Evolutionary conservation across 92 coral and sea anemone species (phyloP).

Genomic region (Parazoanthus swiftii): DNA sequence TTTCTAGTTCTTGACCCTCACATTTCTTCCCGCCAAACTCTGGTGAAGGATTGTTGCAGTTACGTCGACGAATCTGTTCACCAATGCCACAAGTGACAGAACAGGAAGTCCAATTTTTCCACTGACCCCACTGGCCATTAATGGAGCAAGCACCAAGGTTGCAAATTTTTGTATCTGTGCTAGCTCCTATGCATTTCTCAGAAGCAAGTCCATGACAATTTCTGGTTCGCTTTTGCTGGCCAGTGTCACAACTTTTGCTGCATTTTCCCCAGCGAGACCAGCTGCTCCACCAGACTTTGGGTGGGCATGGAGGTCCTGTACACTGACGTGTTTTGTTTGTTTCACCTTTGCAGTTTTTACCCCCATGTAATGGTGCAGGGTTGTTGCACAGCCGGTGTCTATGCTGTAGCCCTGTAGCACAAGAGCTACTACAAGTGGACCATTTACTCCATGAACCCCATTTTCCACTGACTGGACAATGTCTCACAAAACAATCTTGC

Average conservation of each 20-base stretch:
- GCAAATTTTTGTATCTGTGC: slow-evolving; percentile 49
- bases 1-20: slow-evolving; percentile 52
- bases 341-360: slow-evolving; percentile 62
- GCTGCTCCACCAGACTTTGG: slow-evolving; percentile 65
- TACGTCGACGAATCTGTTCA: slow-evolving; percentile 57
- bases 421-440: slow-evolving; percentile 72
- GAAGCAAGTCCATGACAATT: slow-evolving; percentile 39
- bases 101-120: slow-evolving; percentile 83
- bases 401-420: slow-evolving; percentile 63
- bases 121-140: slow-evolving; percentile 75
- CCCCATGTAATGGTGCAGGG: slow-evolving; percentile 49
- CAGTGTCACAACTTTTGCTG: slow-evolving; percentile 58
- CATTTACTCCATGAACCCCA: slow-evolving; percentile 90
- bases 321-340: slow-evolving; percentile 53
- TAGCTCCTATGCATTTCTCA: slow-evolving; percentile 54
- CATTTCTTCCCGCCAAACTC: slow-evolving; percentile 64
- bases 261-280: slow-evolving; percentile 78
- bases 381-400: slow-evolving; percentile 64
- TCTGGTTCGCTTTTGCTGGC: slow-evolving; percentile 58
- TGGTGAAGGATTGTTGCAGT: slow-evolving; percentile 64
- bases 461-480: slow-evolving; percentile 60
- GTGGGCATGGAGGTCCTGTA: slow-evolving; percentile 60
- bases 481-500: slow-evolving; percentile 40
- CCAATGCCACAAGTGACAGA: slow-evolving; percentile 73
- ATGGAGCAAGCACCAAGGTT: slow-evolving; percentile 55